Base-by-base conservation (phyloP, 1,140 invertebrate genomes). In the Drosophila lacteicornis region DNA sequence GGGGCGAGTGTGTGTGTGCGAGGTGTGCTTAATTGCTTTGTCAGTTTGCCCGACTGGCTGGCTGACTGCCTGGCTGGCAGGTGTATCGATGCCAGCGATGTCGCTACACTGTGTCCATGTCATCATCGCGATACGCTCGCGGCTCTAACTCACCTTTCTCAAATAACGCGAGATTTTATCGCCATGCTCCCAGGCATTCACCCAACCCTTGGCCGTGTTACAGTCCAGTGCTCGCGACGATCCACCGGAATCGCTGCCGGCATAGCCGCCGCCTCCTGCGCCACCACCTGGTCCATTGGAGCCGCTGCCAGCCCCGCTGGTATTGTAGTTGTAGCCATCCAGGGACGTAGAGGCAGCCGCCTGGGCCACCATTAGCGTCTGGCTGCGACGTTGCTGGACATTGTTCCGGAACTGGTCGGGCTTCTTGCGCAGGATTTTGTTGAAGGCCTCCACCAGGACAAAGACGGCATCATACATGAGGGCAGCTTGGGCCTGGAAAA, bases 391-490 rank as follows among this genome's bases (percentile, higher is more conserved):
- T 94, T 94, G 94, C 95, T 94, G 94, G 33, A 95, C 93, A 79
- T 95, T 95, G 80, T 94, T 95, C 30, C 96, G 94, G 75, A 96
- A 95, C 58, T 95, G 94, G 90, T 98, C 96, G 4, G 95, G 95
- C 90, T 97, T 97, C 92, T 97, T 97, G 60, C 95, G 94, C 36
- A 97, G 93, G 30, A 98, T 94, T 91, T 97, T 96, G 87, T 96
- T 96, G 79, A 98, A 96, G 8, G 97, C 97, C 93, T 98, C 97
- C 46, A 98, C 96, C 40, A 98, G 94, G 0, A 99, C 96, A 87
- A 97, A 96, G 1, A 98, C 97, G 1, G 97, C 96, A 87, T 99
- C 98, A 92, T 98, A 98, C 96, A 98, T 97, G 49, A 99, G 93
- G 2, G 98, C 98, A 0, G 97, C 97, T 93, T 97, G 96, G 6